These are phyloP conservation scores for Amyelois transitella DNA, from an alignment of 1,140 invertebrate species.

Conservation along the genomic window DNA sequence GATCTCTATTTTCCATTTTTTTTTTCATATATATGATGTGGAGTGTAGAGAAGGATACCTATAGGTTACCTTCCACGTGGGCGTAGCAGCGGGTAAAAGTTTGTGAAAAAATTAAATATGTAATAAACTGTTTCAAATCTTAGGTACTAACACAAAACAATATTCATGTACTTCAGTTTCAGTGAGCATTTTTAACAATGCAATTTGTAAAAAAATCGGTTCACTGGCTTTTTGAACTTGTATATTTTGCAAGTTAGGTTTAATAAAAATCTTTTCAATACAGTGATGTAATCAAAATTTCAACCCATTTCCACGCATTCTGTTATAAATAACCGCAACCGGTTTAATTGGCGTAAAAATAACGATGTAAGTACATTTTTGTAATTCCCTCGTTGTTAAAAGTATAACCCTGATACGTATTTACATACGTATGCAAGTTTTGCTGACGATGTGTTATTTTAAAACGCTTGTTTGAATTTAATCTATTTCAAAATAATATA, in stretches of 20 bases:
- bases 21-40: no score
- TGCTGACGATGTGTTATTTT: no score
- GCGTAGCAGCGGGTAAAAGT: no score
- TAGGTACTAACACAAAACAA: neutral
- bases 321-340: constrained; percentile 34
- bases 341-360: constrained; percentile 69
- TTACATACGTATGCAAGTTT: no score
- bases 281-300: constrained; percentile 16
- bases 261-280: neutral
- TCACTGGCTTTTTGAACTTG: neutral
- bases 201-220: neutral
- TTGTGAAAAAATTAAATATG: no score
- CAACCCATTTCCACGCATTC: constrained; percentile 11
- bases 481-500: no score
- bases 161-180: neutral
- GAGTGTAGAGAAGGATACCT: no score
- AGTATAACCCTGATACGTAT: no score
- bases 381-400: constrained; percentile 20
- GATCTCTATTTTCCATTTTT: no score
- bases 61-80: no score
- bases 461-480: no score
- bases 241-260: neutral
- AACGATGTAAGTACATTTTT: constrained; percentile 64
- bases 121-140: neutral
- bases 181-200: neutral